phyloP scores from a whole-genome alignment of 2,888 invertebrate species.

The Mechanitis messenoides region DNA sequence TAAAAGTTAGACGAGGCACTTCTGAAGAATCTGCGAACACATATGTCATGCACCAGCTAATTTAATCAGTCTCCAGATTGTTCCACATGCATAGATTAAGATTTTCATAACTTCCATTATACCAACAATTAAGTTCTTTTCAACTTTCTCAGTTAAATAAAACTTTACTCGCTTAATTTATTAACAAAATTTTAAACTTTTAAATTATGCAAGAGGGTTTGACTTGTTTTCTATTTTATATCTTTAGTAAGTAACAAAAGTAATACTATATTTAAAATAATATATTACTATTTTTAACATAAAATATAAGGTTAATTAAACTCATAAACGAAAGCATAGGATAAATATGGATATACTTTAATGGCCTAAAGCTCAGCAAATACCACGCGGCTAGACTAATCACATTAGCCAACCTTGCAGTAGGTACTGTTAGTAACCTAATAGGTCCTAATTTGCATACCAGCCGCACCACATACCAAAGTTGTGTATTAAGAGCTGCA shows the following conservation, averaged over 20 bases:
- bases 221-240: no score
- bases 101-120: constrained; percentile 10
- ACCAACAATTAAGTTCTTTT: background rate
- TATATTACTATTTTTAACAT: no score
- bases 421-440: constrained; percentile 56
- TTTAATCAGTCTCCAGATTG: constrained; percentile 40
- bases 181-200: no score
- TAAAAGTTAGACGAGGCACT: constrained; percentile 30
- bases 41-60: constrained; percentile 36
- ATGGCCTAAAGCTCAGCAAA: constrained; percentile 53
- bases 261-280: no score
- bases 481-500: constrained; percentile 18
- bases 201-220: no score
- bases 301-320: no score
- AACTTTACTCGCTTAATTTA: no score
- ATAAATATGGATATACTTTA: constrained; percentile 46
- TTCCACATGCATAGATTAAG: constrained; percentile 26
- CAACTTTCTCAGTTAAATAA: no score
- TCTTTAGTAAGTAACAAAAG: no score
- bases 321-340: constrained; percentile 32
- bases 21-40: constrained; percentile 29
- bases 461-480: constrained; percentile 34
- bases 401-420: constrained; percentile 59
- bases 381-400: constrained; percentile 59
- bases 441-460: constrained; percentile 56